A percentile compares a stretch with the other conserved stretches of the same genome.
Conservation (phyloP, 2,113 vertebrate species). For the Notothenia rossii region DNA sequence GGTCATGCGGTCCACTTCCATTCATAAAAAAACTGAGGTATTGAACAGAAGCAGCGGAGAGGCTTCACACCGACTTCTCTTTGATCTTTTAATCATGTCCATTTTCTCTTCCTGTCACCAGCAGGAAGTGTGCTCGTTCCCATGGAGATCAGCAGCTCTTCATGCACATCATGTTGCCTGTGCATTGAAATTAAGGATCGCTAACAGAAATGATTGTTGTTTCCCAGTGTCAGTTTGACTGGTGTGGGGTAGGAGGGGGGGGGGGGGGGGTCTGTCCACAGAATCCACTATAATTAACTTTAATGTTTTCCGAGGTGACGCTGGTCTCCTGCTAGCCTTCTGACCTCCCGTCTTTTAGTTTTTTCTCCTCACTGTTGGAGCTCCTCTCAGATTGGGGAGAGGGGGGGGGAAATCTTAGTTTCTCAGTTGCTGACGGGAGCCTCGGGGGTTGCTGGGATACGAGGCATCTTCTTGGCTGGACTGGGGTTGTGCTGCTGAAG, state of each 20-base stretch:
- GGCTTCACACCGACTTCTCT: background rate
- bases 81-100: conserved; percentile 5
- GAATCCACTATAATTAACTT: background rate
- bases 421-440: conserved; percentile 88
- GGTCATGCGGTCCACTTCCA: background rate
- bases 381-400: conserved; percentile 79
- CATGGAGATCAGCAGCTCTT: background rate
- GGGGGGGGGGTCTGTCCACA: conserved; percentile 5
- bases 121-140: background rate
- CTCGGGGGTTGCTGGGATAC: conserved; percentile 88
- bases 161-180: background rate
- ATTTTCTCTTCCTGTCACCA: conserved; percentile 38
- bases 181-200: conserved; percentile 19
- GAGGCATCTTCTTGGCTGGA: conserved; percentile 96
- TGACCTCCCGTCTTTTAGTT: conserved; percentile 11
- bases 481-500: conserved; percentile 92
- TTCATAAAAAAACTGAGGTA: conserved; percentile 26
- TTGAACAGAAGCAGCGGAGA: conserved; percentile 7
- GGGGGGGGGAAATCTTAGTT: conserved; percentile 48
- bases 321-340: conserved; percentile 10
- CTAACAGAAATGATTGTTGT: conserved; percentile 9
- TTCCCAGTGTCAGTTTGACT: background rate
- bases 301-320: background rate
- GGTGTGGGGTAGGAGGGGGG: background rate
- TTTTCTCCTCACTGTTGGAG: conserved; percentile 6